Percentiles rank a stretch among this genome's conserved stretches.
phyloP scores from a whole-genome alignment of 2,797 vertebrate species.

The Gymnoscopelus braueri region DNA sequence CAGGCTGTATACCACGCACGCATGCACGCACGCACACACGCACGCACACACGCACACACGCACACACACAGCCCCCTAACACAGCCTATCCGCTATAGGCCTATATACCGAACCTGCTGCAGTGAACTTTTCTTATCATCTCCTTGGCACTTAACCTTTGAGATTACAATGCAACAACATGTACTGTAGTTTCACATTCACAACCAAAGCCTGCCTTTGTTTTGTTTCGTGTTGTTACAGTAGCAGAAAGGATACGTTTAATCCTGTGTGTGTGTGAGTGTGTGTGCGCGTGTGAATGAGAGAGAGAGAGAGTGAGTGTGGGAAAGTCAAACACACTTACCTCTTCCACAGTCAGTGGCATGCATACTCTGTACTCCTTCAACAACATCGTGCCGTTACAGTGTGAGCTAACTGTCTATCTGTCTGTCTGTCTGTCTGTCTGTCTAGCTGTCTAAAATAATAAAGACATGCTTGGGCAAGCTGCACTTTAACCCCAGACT shows the following conservation, averaged over 20 bases:
- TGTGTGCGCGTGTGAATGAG: background rate
- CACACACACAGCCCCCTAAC: no score
- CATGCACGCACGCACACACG: no score
- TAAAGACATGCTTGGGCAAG: conserved; percentile 37
- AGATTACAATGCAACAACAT: conserved; percentile 42
- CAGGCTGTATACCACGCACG: background rate
- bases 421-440: conserved; percentile 47
- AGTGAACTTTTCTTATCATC: conserved; percentile 52
- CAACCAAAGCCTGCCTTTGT: conserved; percentile 23
- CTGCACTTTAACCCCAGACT: conserved; percentile 27
- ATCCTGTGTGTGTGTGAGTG: conserved; percentile 11
- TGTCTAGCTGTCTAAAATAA: conserved; percentile 40
- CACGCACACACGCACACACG: no score
- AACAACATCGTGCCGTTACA: conserved; percentile 83
- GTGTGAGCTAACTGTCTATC: conserved; percentile 4
- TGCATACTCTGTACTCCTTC: conserved; percentile 95
- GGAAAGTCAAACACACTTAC: conserved; percentile 80
- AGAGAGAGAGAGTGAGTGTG: conserved; percentile 16
- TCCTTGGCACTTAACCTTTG: conserved; percentile 40
- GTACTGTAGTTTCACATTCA: conserved; percentile 3
- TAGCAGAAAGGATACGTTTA: background rate
- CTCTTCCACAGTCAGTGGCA: conserved; percentile 94
- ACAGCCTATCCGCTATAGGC: background rate
- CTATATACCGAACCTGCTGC: conserved; percentile 1
- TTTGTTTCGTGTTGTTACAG: conserved; percentile 19